Evolutionary conservation across 2,888 invertebrate genomes (phyloP), one percentile per base, ranked within the genome.

Genomic region (Antitype chi): DNA sequence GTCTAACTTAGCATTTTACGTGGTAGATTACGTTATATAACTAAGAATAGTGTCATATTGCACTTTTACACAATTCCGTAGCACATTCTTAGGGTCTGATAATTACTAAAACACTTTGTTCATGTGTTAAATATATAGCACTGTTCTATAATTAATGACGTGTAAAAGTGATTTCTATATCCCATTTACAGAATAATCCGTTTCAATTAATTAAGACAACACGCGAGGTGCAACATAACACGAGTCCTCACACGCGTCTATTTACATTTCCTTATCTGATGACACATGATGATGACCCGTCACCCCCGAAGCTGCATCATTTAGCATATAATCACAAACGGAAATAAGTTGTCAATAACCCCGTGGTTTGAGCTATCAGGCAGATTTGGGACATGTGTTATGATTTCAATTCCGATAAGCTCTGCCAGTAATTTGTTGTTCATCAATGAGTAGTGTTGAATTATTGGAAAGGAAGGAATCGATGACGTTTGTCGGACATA

Each of bases 281-380:
- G 43, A 55, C 49, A 60, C n/a, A 7, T 68, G 52, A 80, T 38
- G 7, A 70, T 74, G 63, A 57, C 43, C 13, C 25, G 38, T 25
- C 23, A 66, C 32, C 49, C 23, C 49, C 23, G 20, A 68, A 47
- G 8, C 80, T 47, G 15, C 7, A 43, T 38, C 69, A 60, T 49
- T 59, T 25, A 17, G 17, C 59, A 32, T 81, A 52, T 49, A 67
- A 76, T 76, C 32, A 59, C 49, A 55, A 72, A 43, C 77, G 72
- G 82, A 72, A 55, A 72, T 78, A 55, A 72, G 32, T 55, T 63
- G 52, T 59, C 72, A 60, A 64, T 59, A 63, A 32, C 23, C 15
- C 23, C 25, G 55, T 32, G 62, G 81, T 62, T 47, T 15, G 15
- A 38, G 23, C 8, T 23, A 38, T 23, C 67, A 25, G 52, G 17